A percentile compares a stretch with the other conserved stretches of the same genome.
Conservation (phyloP, 2,888 invertebrate species). For the Amiota communis region DNA sequence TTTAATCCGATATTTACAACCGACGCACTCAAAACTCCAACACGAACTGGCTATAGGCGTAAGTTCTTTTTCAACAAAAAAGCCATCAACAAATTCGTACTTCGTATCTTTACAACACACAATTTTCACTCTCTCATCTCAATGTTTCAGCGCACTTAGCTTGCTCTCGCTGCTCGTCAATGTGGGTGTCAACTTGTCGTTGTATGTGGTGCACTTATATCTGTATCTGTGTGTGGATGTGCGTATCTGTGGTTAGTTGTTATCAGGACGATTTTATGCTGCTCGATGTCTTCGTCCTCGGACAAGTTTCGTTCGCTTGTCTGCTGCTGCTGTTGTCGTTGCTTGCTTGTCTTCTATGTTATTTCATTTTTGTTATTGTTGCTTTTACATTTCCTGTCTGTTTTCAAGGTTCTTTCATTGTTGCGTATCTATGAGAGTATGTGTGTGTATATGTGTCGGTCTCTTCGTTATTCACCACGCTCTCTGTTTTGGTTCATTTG, state of each 20-base stretch:
- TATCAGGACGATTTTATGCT: slow-evolving; percentile 62
- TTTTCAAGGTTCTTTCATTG: slow-evolving; percentile 19
- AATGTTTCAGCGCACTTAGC: slow-evolving; percentile 33
- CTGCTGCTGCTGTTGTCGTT: slow-evolving; percentile 37
- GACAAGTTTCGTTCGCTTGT: slow-evolving; percentile 58
- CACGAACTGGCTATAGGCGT: slow-evolving; percentile 56
- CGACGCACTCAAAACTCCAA: slow-evolving; percentile 66
- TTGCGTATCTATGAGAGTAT: background rate
- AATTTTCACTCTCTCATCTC: slow-evolving; percentile 1
- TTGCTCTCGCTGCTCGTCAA: slow-evolving; percentile 15
- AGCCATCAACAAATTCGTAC: background rate
- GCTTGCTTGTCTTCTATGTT: slow-evolving; percentile 39
- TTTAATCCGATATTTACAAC: slow-evolving; percentile 46
- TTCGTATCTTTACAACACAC: background rate
- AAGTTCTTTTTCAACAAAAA: background rate
- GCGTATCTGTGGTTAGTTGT: slow-evolving; percentile 39
- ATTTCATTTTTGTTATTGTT: background rate
- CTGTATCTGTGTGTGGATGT: slow-evolving; percentile 20
- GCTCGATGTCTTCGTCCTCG: slow-evolving; percentile 49
- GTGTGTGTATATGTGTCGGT: background rate
- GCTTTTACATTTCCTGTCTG: slow-evolving; percentile 6
- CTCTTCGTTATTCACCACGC: slow-evolving; percentile 24
- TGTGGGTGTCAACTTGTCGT: slow-evolving; percentile 31
- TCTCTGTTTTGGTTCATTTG: slow-evolving; percentile 47
- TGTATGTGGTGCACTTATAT: slow-evolving; percentile 22